These are phyloP conservation scores for Agapetus fuscipes DNA, from an alignment of 2,888 invertebrate species.

Conservation along the genomic window DNA sequence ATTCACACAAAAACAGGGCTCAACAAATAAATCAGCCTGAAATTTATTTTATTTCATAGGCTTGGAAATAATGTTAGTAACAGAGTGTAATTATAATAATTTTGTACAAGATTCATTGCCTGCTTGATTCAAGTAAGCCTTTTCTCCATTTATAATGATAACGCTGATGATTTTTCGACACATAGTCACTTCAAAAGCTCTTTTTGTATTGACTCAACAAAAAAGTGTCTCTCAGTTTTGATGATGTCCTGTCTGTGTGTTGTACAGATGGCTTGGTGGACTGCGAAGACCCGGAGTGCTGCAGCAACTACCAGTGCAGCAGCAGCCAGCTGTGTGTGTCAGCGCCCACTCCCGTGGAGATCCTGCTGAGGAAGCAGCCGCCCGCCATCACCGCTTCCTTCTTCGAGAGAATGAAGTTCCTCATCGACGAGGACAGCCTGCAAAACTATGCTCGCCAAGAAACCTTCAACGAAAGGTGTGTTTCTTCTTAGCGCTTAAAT, in stretches of 20 bases:
- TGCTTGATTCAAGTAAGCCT: too few relatives aligned
- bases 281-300: conserved; percentile 98
- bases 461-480: conserved; percentile 96
- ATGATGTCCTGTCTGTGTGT: conserved; percentile 19
- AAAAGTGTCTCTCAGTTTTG: background rate
- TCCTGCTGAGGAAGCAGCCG: conserved; percentile 88
- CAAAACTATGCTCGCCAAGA: conserved; percentile 95
- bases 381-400: conserved; percentile 96
- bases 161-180: background rate
- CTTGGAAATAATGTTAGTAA: too few relatives aligned
- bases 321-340: conserved; percentile 87
- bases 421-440: conserved; percentile 95
- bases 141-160: background rate
- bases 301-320: conserved; percentile 70
- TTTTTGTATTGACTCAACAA: conserved; percentile 5
- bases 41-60: too few relatives aligned
- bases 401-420: conserved; percentile 96
- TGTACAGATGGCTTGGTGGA: conserved; percentile 93
- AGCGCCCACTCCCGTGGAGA: conserved; percentile 92
- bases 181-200: background rate
- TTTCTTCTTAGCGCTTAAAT: conserved; percentile 22
- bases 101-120: too few relatives aligned
- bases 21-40: too few relatives aligned
- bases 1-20: too few relatives aligned
- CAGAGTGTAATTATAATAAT: too few relatives aligned